phyloP scores from a whole-genome alignment of 2,888 invertebrate species.

The Orthonevra nobilis region DNA sequence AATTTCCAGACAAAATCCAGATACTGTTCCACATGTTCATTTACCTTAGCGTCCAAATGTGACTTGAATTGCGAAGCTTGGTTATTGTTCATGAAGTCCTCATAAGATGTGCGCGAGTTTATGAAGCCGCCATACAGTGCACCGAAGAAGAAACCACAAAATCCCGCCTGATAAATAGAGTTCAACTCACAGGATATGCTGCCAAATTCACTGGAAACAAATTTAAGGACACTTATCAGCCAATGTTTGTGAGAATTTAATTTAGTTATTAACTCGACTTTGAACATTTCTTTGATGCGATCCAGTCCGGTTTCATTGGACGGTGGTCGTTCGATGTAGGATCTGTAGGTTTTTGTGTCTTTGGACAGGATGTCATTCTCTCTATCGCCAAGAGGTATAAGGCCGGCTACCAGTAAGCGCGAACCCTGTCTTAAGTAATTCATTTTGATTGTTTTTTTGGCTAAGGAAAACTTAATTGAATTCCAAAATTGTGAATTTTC shows the following conservation, averaged over 20 bases:
- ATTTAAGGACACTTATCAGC: too few relatives aligned
- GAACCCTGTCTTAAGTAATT: constrained; percentile 71
- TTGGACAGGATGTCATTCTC: constrained; percentile 73
- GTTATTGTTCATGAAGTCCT: constrained; percentile 87
- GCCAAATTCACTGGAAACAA: constrained; percentile 85
- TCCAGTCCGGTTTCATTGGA: constrained; percentile 77
- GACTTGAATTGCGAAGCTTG: constrained; percentile 86
- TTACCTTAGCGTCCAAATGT: constrained; percentile 86
- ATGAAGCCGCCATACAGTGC: constrained; percentile 85
- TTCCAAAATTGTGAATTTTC: background rate
- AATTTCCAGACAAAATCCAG: background rate
- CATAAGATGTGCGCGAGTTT: constrained; percentile 83
- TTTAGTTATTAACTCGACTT: constrained; percentile 76
- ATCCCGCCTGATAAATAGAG: constrained; percentile 83
- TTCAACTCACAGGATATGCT: constrained; percentile 83
- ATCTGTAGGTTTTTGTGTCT: constrained; percentile 76
- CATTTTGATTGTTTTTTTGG: constrained; percentile 70
- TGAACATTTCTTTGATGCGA: constrained; percentile 77
- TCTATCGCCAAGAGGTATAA: constrained; percentile 70
- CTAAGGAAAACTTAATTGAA: constrained; percentile 11
- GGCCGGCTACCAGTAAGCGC: constrained; percentile 73
- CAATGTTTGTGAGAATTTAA: too few relatives aligned
- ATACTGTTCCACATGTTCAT: background rate
- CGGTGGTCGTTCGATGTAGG: constrained; percentile 72
- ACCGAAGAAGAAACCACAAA: constrained; percentile 84